Base-by-base conservation (phyloP, 2,797 vertebrate genomes). In the Streptopelia turtur region DNA sequence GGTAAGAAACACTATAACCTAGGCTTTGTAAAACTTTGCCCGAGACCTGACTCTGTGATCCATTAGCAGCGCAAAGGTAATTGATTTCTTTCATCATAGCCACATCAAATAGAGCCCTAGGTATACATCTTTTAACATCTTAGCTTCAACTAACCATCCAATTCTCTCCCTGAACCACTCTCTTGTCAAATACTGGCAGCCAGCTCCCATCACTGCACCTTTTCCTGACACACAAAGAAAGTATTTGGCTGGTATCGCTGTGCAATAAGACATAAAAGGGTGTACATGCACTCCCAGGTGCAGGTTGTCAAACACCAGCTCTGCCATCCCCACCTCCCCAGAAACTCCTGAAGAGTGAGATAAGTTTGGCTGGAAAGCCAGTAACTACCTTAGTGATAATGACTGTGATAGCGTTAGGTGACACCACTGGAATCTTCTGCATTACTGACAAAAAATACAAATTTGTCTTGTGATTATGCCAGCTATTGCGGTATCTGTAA, bases 301-400 rank as follows among this genome's bases (percentile, higher is more conserved):
- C 53, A 71, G 72, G 72, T 28, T 90, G 76, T 90, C 94, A 78
- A 37, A 77, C 68, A 75, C 41, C 64, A 89, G 6, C 75, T 84
- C 77, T 79, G 65, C 60, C 52, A 6, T 57, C 63, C 25, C 28
- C 5, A 4, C 35, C 82, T 83, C 13, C 24, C 22, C 12, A 16
- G 37, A 47, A 0, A 6, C 50, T 75, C 59, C 74, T 6, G 0
- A 35, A 21, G 10, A 69, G 20, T 5, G n/a, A 84, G 52, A 59
- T 59, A 87, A 63, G 47, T 77, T 87, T 87, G 78, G 50, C 89
- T 82, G 83, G 10, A 41, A 60, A 87, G 66, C 27, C 1, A 21
- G 10, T 50, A 39, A 60, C 35, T 30, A 43, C 37, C 22, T 25
- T 53, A 13, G 11, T 70, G 91, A 90, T 72, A 83, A 68, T 14